Conservation (phyloP, 2,888 invertebrate genomes). For the Brachylomia viminalis region DNA sequence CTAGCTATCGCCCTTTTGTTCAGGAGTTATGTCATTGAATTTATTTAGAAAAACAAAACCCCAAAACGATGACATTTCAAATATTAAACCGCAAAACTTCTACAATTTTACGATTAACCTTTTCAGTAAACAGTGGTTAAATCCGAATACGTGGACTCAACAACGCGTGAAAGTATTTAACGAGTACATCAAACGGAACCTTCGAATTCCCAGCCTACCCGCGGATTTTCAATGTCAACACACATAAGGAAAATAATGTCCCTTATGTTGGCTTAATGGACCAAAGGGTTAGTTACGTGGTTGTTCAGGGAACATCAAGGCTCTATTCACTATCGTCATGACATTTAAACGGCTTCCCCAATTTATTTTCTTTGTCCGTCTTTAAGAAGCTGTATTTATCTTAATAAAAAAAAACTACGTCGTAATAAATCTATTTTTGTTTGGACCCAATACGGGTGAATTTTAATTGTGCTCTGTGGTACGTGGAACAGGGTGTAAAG, state of each 20-base stretch:
- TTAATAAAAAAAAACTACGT: slow-evolving; percentile 28
- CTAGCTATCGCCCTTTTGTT: background rate
- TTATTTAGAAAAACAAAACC: background rate
- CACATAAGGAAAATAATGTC: slow-evolving; percentile 49
- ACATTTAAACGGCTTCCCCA: slow-evolving; percentile 27
- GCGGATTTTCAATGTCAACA: slow-evolving; percentile 60
- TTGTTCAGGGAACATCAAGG: slow-evolving; percentile 40
- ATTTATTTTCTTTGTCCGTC: slow-evolving; percentile 28
- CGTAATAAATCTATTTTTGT: slow-evolving; percentile 5
- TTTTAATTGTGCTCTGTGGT: background rate
- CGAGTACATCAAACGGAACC: slow-evolving; percentile 53
- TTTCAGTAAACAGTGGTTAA: slow-evolving; percentile 21
- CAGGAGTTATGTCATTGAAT: background rate
- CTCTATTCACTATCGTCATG: slow-evolving; percentile 33
- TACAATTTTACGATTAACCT: slow-evolving; percentile 17
- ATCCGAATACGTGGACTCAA: slow-evolving; percentile 25
- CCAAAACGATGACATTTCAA: background rate
- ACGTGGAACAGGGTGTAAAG: no score
- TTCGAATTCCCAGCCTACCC: slow-evolving; percentile 31
- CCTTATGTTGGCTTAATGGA: slow-evolving; percentile 61
- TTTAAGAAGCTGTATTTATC: slow-evolving; percentile 24
- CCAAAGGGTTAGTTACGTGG: slow-evolving; percentile 50
- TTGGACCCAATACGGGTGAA: background rate
- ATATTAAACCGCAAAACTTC: slow-evolving; percentile 18
- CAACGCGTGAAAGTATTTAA: slow-evolving; percentile 50